These are phyloP conservation scores for Lymantria monacha DNA, from an alignment of 2,888 invertebrate genomes.

Conservation along the genomic window DNA sequence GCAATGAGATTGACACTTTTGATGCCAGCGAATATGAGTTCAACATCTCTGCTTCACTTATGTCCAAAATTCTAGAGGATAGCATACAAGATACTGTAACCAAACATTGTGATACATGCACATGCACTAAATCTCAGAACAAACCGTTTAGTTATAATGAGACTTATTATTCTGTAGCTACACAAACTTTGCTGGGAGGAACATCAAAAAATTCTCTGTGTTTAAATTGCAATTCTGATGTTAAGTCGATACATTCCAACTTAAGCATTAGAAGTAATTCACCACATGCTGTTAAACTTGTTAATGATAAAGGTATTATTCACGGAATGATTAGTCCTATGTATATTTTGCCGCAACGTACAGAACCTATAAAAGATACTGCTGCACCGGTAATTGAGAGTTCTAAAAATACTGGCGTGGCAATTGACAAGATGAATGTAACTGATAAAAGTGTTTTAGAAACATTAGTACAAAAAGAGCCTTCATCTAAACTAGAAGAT, in stretches of 20 bases:
- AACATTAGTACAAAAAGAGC: constrained; percentile 39
- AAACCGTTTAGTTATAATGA: constrained; percentile 80
- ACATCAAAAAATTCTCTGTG: constrained; percentile 80
- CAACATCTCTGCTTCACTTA: constrained; percentile 92
- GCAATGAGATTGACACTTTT: constrained; percentile 72
- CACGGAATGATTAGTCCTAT: constrained; percentile 49
- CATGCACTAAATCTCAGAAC: constrained; percentile 83
- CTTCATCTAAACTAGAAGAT: constrained; percentile 45
- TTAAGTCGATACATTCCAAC: constrained; percentile 66
- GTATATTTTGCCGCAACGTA: constrained; percentile 58
- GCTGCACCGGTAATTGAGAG: constrained; percentile 35
- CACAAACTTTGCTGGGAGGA: constrained; percentile 81
- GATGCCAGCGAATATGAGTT: constrained; percentile 84
- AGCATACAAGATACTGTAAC: constrained; percentile 90
- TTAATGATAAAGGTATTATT: constrained; percentile 56
- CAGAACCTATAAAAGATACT: constrained; percentile 36
- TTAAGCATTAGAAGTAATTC: constrained; percentile 67
- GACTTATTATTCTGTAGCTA: constrained; percentile 82
- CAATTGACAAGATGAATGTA: constrained; percentile 41
- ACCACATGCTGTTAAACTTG: constrained; percentile 58
- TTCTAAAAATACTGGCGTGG: constrained; percentile 38
- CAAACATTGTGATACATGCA: constrained; percentile 92
- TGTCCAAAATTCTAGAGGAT: constrained; percentile 95
- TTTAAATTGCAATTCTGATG: constrained; percentile 84
- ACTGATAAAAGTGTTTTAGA: constrained; percentile 45